Evolutionary conservation across 2,113 vertebrate species (phyloP), one percentile per base, ranked within the genome.

Genomic region (Salminus brasiliensis): DNA sequence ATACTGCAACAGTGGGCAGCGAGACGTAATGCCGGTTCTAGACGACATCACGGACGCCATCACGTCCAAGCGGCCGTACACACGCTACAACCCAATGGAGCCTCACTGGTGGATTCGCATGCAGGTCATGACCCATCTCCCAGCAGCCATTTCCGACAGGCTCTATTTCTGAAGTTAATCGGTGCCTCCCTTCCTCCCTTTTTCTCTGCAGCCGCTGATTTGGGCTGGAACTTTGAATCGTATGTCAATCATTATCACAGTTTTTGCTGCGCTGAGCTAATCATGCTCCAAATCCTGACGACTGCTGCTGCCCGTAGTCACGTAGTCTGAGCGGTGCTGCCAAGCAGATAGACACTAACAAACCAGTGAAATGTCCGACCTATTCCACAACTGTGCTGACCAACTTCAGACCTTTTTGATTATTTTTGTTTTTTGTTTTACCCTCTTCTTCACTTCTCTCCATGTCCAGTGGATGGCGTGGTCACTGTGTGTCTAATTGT

Each of bases 91-190:
- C 76, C 94, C 95, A 67, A 93, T 90, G 88, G 94, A 95, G 84
- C 87, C 92, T 0, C 90, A 93, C 86, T 95, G 92, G 92, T 96
- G 95, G 95, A 84, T 96, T 81, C 89, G 94, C 73, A 67, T 95
- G 86, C 94, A 95, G 66, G 43, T 91, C 67, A 90, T 94, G 92
- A 92, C 93, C 3, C 94, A 96, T 85, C 89, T 96, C 81, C 95
- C 96, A 3, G 89, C 88, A 0, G 92, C 91, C 49, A 18, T 97
- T 30, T 93, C 94, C 0, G 95, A 96, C 89, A 83, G 91, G 74
- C 89, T 97, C 0, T 96, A 95, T 74, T 81, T 94, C 80, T 92
- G 85, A 1, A 18, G 25, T 27, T 72, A 52, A 53, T 34, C 63
- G 11, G 3, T 27, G 43, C 34, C 75, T 36, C 52, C 11, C 49